Evolutionary conservation across 1,140 invertebrate genomes (phyloP), one percentile per base, ranked within the genome.

Genomic region (Lasaia peninsularis): DNA sequence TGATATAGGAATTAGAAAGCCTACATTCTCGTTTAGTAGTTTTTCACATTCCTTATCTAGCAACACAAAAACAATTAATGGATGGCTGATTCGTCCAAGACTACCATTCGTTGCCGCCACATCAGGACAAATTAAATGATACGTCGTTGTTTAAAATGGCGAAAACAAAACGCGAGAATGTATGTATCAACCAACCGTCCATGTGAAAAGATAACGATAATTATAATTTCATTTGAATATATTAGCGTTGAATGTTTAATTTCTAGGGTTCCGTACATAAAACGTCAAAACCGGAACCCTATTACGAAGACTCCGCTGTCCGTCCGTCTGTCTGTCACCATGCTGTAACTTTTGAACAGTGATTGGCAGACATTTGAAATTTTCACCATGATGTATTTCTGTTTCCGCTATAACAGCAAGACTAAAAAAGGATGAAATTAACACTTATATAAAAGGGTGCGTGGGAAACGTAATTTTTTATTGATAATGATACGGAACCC

Each of bases 21-120:
- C 44, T 24, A 21, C 2, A 20, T 48, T 48, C 18, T 48, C 44
- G 7, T n/a, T 21, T 18, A 18, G 44, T 21, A 48, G 40, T 44
- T 21, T 48, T 44, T 48, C n/a, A 21, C 10, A 48, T n/a, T 18
- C 18, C 16, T 18, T 20, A 20, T 21, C 44, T 48, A 48, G 44
- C 44, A 48, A 21, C 18, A 48, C 44, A n/a, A 20, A 12, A 21
- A 48, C 18, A 48, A 18, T 48, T 48, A 48, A 48, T 48, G 44
- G 44, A 16, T 21, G 44, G 44, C 11, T 48, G 44, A 48, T 48
- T 18, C 37, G 40, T 44, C 44, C 18, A 48, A 21, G 18, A 48
- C 44, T 48, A 48, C 18, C 44, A 48, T 48, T 48, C 44, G 20
- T 48, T 48, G 44, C 44, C 44, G 44, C 44, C 44, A 48, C 44